A percentile compares a stretch with the other conserved stretches of the same genome.
Evolutionary conservation across 1,140 invertebrate genomes (phyloP).

Genomic region (Akabosia matsudoensis): DNA sequence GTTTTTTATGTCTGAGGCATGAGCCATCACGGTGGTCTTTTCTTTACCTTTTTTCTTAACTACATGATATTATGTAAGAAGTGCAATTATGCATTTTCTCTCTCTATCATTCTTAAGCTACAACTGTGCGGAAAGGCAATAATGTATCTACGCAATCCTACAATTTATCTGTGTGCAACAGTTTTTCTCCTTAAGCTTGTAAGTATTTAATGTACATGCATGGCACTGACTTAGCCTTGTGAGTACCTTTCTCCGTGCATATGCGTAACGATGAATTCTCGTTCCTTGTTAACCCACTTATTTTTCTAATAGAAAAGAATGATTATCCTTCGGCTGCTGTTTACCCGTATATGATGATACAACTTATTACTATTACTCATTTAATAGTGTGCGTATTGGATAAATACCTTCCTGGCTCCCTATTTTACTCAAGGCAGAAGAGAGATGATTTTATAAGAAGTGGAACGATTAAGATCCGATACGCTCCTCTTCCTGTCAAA

Average conservation of each 20-base stretch:
- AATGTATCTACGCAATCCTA: background rate
- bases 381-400: slow-evolving; percentile 1
- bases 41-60: slow-evolving; percentile 20
- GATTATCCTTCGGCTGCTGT: slow-evolving; percentile 1
- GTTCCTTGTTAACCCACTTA: slow-evolving; percentile 18
- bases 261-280: background rate
- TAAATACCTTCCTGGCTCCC: background rate
- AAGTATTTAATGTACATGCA: background rate
- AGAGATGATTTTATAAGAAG: background rate
- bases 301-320: background rate
- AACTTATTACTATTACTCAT: slow-evolving; percentile 16
- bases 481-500: slow-evolving; percentile 7
- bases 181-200: no score
- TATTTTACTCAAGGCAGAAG: background rate
- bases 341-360: background rate
- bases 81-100: slow-evolving; percentile 13
- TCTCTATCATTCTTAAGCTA: slow-evolving; percentile 3
- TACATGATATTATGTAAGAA: slow-evolving; percentile 1
- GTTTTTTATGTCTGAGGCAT: slow-evolving; percentile 34
- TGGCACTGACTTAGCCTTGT: background rate
- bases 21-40: slow-evolving; percentile 41
- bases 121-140: no score
- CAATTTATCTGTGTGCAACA: no score
- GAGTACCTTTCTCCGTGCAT: background rate
- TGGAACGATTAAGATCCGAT: slow-evolving; percentile 2